Conservation (phyloP, 2,113 vertebrate genomes). For the Mustelus asterias region DNA sequence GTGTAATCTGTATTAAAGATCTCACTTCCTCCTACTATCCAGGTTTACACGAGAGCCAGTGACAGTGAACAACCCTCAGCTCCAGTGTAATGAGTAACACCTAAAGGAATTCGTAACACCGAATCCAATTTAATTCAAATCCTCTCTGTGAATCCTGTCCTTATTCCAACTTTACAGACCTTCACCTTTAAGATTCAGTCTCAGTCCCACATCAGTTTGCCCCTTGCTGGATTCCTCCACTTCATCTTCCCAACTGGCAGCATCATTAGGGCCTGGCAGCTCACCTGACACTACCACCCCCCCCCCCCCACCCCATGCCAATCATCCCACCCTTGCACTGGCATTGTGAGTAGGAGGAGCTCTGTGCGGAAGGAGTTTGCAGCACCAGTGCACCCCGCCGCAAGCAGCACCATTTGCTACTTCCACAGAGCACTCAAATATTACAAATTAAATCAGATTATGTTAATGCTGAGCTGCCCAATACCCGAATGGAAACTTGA, state of each 20-base stretch:
- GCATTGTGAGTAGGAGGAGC: background rate
- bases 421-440: too few relatives aligned
- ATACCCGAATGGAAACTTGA: too few relatives aligned
- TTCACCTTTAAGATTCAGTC: background rate
- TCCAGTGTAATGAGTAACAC: background rate
- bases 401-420: too few relatives aligned
- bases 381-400: background rate
- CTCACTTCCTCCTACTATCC: background rate
- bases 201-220: background rate
- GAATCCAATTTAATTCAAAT: background rate
- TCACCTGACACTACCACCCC: too few relatives aligned
- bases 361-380: background rate
- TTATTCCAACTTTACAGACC: too few relatives aligned
- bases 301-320: background rate
- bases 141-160: background rate
- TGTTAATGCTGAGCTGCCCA: too few relatives aligned
- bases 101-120: background rate
- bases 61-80: background rate
- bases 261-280: background rate
- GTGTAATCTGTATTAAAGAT: background rate
- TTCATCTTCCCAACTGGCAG: background rate
- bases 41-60: background rate
- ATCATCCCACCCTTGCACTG: background rate
- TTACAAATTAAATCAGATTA: too few relatives aligned
- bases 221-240: background rate